phyloP scores from a whole-genome alignment of 2,888 invertebrate genomes.

The Proisotoma minuta region DNA sequence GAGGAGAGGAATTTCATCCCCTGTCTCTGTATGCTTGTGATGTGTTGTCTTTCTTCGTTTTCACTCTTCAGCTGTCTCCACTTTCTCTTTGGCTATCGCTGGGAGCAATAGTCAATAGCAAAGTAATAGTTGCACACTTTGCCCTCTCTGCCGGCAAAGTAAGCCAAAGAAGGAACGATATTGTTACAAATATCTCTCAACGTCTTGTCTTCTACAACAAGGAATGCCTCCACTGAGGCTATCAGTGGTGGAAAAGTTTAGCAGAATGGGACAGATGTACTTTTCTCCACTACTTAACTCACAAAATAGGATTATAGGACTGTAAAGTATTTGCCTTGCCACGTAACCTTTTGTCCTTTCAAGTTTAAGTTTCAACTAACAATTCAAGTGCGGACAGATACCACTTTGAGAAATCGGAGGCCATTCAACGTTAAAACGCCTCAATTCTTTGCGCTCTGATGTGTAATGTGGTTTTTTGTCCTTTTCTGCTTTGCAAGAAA shows the following conservation, averaged over 20 bases:
- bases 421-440: constrained; percentile 7
- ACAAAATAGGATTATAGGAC: neutral
- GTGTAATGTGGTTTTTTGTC: constrained; percentile 2
- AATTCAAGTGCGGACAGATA: constrained; percentile 1
- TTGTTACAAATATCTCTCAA: constrained; percentile 1
- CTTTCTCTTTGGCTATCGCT: neutral
- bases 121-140: too few species aligned
- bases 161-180: too few species aligned
- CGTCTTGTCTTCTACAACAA: too few species aligned
- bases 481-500: neutral
- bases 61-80: neutral
- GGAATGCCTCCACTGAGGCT: too few species aligned
- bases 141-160: too few species aligned
- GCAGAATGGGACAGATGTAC: neutral
- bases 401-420: constrained; percentile 3
- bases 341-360: neutral
- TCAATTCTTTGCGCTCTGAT: neutral
- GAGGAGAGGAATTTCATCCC: too few species aligned
- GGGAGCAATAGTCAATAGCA: neutral
- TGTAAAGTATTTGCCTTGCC: neutral
- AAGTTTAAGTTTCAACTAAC: neutral
- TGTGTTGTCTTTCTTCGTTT: neutral
- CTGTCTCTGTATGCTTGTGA: too few species aligned
- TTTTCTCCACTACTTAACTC: neutral
- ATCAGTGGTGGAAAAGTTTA: neutral